Evolutionary conservation across 1,140 invertebrate species (phyloP), one percentile per base, ranked within the genome.

Genomic region (Campoletis sonorensis): DNA sequence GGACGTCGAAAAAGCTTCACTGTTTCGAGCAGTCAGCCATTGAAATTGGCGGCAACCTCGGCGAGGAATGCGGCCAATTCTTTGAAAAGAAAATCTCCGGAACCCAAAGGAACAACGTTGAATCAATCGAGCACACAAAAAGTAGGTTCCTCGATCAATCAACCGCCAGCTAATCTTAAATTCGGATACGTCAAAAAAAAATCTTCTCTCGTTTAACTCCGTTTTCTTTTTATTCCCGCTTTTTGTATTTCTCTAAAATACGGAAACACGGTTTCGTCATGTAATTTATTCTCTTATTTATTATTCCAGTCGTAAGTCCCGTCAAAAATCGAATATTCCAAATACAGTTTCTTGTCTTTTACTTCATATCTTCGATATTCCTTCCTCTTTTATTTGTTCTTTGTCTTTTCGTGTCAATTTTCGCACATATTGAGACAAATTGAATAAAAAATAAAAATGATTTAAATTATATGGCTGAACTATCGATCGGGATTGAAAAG

Each of bases 121-220:
- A 70, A 33, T 21, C 67, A 70, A 70, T 33, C 67, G 67, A 27
- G 61, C 23, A 18, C 18, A 30, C 67, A 70, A 33, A 70, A 70
- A 70, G 5, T 16, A 30, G 13, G 13, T 5, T 33, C 18, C 13
- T 30, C 15, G 30, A 33, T n/a, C 1, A 30, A 70, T 33, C 67
- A 70, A 33, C 27, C 67, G 13, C 27, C 26, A 27, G 67, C 8
- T 13, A 70, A 13, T n/a, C 30, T 33, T 33, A 70, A 70, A 70
- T 70, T 70, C 27, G 67, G 67, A 21, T 70, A 18, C 18, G 67
- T 33, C 16, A 70, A 33, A n/a, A 70, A 70, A 70, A 70, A 70
- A 33, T 70, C 67, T 15, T 33, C 30, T 18, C 15, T 33, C 67
- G 30, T 30, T 33, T 70, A 33, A 33, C n/a, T 27, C 23, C 18